Evolutionary conservation across 2,113 vertebrate genomes (phyloP), one percentile per base, ranked within the genome.

Genomic region (Ascaphus truei): DNA sequence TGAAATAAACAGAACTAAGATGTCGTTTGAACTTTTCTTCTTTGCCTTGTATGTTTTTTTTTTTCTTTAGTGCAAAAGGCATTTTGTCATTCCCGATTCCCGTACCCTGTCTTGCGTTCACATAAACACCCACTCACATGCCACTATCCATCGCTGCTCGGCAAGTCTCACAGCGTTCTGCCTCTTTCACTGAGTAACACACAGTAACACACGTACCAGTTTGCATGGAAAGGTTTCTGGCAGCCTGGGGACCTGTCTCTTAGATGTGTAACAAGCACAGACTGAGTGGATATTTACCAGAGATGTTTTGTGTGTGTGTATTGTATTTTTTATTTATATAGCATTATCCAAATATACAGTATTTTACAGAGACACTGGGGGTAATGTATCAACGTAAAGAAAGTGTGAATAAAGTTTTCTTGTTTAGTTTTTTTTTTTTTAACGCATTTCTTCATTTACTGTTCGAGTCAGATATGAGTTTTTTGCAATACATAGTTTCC

Each of bases 1-100:
- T 69, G 55, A n/a, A 69, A 60, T 60, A 69, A 60, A 60, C 66
- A 59, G 63, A 67, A 30, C 65, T 48, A 58, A 58, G 55, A 69
- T 59, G 55, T 58, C 39, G 41, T 69, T 39, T 59, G 55, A 69
- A 60, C 55, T 69, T 69, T 69, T 69, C 65, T 68, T 69, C 60
- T 50, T 60, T 30, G 55, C 30, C n/a, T 6, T 50, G 41, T 50
- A 37, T 50, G 41, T 58, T 18, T 48, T 69, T 59, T 58, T 18
- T 48, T 69, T 59, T 30, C 43, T 60, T 12, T 13, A 15, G 27
- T 60, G 23, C 13, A 51, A 30, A 48, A 43, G 53, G 55, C 43
- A 39, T 7, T 69, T 59, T 59, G 66, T 69, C 55, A 59, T 68
- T 68, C 39, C 43, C 36, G 22, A 68, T 59, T 48, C 31, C 11